Evolutionary conservation across 2,797 vertebrate species (phyloP).

Genomic region (Lindbergichthys nudifrons): DNA sequence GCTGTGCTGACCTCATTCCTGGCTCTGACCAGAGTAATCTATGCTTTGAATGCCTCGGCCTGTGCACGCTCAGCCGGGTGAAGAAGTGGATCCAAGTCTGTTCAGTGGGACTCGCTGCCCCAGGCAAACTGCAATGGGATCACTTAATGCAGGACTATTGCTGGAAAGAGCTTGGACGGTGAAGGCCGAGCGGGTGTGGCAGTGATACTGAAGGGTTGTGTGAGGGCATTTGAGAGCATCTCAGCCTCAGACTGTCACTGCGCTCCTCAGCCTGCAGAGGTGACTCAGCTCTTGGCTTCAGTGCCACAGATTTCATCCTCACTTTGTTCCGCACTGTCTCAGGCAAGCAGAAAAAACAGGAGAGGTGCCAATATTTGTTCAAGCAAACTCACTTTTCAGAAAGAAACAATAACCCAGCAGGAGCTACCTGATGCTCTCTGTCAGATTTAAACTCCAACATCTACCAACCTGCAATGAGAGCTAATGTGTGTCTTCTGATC

Average conservation of each 20-base stretch:
- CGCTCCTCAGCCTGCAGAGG: slow-evolving; percentile 47
- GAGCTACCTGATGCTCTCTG: slow-evolving; percentile 22
- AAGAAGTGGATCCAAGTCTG: slow-evolving; percentile 64
- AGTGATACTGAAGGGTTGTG: slow-evolving; percentile 42
- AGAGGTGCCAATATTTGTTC: slow-evolving; percentile 16
- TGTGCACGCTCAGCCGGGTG: slow-evolving; percentile 55
- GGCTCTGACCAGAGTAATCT: slow-evolving; percentile 75
- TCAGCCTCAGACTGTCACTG: slow-evolving; percentile 47
- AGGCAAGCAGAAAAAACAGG: slow-evolving; percentile 10
- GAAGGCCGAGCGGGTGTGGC: slow-evolving; percentile 58
- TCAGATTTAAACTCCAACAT: slow-evolving; percentile 12
- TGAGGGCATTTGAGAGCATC: slow-evolving; percentile 46
- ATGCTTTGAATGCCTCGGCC: slow-evolving; percentile 67
- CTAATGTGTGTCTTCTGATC: slow-evolving; percentile 20
- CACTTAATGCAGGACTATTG: slow-evolving; percentile 53
- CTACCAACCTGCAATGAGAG: slow-evolving; percentile 20
- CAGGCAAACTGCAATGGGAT: slow-evolving; percentile 54
- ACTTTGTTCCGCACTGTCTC: slow-evolving; percentile 12
- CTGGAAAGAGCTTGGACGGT: slow-evolving; percentile 45
- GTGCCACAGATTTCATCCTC: slow-evolving; percentile 20
- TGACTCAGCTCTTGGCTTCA: slow-evolving; percentile 66
- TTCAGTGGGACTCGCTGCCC: slow-evolving; percentile 59
- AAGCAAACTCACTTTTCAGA: slow-evolving; percentile 16
- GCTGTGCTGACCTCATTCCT: slow-evolving; percentile 80
- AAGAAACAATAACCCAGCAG: slow-evolving; percentile 7